Conservation (phyloP, 2,797 vertebrate species). For the Sebastes flavidus region DNA sequence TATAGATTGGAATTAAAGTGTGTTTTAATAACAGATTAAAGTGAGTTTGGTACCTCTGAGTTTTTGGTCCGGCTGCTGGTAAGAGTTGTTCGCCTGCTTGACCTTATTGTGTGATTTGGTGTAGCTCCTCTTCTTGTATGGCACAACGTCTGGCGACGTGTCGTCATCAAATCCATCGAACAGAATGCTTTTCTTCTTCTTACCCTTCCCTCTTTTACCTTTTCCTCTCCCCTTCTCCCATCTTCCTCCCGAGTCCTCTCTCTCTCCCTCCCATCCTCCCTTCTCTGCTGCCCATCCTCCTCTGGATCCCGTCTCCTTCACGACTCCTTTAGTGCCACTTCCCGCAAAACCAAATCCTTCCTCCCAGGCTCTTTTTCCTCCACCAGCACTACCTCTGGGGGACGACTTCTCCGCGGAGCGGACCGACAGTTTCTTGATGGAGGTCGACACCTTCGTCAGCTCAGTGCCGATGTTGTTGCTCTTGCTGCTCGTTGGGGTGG, state of each 20-base stretch:
- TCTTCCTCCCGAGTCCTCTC: accelerated
- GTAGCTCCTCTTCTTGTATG: constrained; percentile 33
- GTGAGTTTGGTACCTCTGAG: constrained; percentile 50
- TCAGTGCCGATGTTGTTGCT: accelerated
- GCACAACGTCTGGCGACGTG: constrained; percentile 25
- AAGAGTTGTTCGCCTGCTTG: neutral
- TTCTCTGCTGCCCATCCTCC: neutral
- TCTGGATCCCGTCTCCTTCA: neutral
- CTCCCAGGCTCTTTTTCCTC: neutral
- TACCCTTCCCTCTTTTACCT: neutral
- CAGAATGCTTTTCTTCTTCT: constrained; percentile 20
- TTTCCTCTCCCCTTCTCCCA: neutral
- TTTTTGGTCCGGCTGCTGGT: constrained; percentile 70
- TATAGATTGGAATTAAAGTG: neutral
- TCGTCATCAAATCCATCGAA: neutral
- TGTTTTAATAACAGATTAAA: neutral
- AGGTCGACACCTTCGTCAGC: constrained; percentile 9
- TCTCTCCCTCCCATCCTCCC: neutral
- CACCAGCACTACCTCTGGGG: neutral
- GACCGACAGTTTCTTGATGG: constrained; percentile 23
- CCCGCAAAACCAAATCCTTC: neutral
- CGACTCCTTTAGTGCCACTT: neutral
- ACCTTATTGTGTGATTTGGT: constrained; percentile 29
- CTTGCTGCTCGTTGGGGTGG: neutral
- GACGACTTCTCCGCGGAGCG: neutral